Conservation (phyloP, 2,888 invertebrate genomes). For the Fissipunctia ypsillon region DNA sequence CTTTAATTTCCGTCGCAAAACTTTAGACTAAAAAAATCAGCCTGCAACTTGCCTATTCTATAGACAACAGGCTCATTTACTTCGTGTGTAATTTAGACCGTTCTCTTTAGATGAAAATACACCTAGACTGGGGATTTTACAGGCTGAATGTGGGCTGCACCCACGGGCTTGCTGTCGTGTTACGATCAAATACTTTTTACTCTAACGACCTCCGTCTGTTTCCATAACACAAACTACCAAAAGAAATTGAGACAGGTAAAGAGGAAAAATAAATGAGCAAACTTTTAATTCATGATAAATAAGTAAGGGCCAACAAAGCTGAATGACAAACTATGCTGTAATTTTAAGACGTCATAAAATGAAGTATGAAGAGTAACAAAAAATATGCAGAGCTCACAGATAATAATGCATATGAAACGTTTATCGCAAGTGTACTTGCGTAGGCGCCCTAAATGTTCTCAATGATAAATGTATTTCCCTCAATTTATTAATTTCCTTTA, state of each 20-base stretch:
- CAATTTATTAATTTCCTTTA: neutral
- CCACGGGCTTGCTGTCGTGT: too few relatives aligned
- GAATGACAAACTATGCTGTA: too few relatives aligned
- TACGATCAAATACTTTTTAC: neutral
- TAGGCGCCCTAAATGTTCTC: neutral
- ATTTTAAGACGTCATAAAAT: too few relatives aligned
- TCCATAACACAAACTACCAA: neutral
- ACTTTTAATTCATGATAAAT: too few relatives aligned
- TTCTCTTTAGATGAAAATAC: neutral
- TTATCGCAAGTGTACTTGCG: neutral
- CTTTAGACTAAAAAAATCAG: neutral
- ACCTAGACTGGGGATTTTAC: too few relatives aligned
- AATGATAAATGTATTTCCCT: neutral
- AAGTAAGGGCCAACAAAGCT: too few relatives aligned
- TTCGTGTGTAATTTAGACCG: neutral
- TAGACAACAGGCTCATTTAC: neutral
- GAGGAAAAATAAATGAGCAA: neutral
- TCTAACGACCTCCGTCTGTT: neutral
- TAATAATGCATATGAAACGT: too few relatives aligned
- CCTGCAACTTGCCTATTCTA: neutral
- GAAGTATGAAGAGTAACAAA: too few relatives aligned
- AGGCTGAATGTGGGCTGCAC: neutral
- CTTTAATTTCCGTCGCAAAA: neutral
- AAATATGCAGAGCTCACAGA: too few relatives aligned
- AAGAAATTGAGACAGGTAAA: neutral